phyloP scores from a whole-genome alignment of 2,888 invertebrate genomes.

The Dioctria linearis region DNA sequence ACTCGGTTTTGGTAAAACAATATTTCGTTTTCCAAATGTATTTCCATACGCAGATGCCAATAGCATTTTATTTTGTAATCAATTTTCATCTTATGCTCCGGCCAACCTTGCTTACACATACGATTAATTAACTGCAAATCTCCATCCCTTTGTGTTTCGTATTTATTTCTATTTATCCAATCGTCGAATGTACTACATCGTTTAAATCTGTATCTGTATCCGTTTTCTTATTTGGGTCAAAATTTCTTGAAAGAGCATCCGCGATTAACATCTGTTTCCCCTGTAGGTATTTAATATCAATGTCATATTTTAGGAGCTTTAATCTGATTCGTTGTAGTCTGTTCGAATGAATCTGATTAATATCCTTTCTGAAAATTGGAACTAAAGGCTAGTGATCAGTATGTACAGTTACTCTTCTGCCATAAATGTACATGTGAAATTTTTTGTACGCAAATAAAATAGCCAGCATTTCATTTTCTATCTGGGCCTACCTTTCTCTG shows the following conservation, averaged over 20 bases:
- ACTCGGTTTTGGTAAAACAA: too few species aligned
- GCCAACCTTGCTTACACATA: slow-evolving; percentile 22
- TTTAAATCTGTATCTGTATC: slow-evolving; percentile 29
- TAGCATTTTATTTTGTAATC: neutral
- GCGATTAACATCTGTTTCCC: neutral
- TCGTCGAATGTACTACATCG: slow-evolving; percentile 20
- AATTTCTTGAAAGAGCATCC: slow-evolving; percentile 19
- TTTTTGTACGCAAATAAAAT: neutral
- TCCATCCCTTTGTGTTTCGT: neutral
- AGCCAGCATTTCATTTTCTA: neutral
- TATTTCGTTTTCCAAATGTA: too few species aligned
- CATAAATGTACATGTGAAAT: neutral
- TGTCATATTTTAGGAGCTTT: too few species aligned
- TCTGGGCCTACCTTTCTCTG: neutral
- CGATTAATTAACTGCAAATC: neutral
- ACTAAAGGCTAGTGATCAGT: neutral
- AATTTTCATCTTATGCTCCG: slow-evolving; percentile 7
- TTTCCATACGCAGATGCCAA: neutral
- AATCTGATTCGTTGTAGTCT: neutral
- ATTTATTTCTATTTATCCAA: neutral
- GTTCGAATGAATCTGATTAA: neutral
- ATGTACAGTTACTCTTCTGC: neutral
- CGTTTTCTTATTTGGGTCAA: neutral
- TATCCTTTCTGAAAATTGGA: neutral
- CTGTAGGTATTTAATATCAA: too few species aligned